Evolutionary conservation across 2,888 invertebrate species (phyloP), one percentile per base, ranked within the genome.

Genomic region (Sarcophaga caerulescens): DNA sequence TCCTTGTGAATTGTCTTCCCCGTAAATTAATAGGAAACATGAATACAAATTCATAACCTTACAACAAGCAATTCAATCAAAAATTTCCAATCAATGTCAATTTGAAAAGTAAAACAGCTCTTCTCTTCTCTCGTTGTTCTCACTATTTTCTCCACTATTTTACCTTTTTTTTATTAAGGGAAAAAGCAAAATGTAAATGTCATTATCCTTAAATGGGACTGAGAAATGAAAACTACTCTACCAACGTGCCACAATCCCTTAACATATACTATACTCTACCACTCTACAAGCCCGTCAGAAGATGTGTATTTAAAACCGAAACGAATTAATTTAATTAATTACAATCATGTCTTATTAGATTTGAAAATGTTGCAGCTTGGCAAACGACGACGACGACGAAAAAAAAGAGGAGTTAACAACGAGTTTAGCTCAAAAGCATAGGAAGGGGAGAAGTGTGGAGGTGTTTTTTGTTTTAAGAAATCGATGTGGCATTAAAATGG

Each of bases 291-390:
- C 35, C 8, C 35, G 10, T 35, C 35, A 35, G 10, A 90, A 90
- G 91, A 90, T 90, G 89, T 91, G 90, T 92, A 92, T 92, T 52
- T 92, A 92, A 91, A 93, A 92, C 92, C 92, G 91, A 92, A 92
- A 92, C 92, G 93, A 93, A 93, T 93, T 92, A 92, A 93, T 93
- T 93, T 91, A 93, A 93, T 93, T 93, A 93, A 93, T 93, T 93
- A 93, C 92, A 92, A 92, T 92, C 92, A 91, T 91, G 91, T 93
- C 93, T 92, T 92, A 92, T 92, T 92, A 92, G 92, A 92, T 89
- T 82, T 89, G 85, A 88, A 90, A 84, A 89, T 89, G 84, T 85
- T 82, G 77, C 47, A 77, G 71, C 66, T 59, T 35, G 35, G 10
- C 35, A 35, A 35, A 35, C 10, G 35, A 35, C 10, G 35, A 35